Evolutionary conservation across 2,113 vertebrate genomes (phyloP), one percentile per base, ranked within the genome.

Genomic region (Takifugu bimaculatus): DNA sequence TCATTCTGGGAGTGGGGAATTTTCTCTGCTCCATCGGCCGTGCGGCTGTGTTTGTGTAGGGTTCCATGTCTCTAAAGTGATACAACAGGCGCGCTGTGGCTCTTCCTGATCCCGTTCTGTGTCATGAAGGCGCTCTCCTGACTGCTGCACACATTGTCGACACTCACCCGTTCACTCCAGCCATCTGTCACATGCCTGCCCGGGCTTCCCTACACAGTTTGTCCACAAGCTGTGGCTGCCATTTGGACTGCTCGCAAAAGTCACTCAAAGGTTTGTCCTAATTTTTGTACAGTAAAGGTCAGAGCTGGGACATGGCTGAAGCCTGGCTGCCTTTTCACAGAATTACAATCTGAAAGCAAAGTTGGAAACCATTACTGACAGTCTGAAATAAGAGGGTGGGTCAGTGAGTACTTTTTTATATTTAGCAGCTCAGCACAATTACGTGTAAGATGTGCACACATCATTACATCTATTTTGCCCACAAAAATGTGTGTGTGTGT

Each of bases 181-280:
- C 89, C 88, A 89, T 89, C 87, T 90, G 88, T 76, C 74, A 26
- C 68, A 39, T 69, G 72, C 75, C 70, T 63, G 67, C 64, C 62
- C 39, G 55, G 82, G 62, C 71, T 81, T 83, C 71, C 75, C 72
- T 68, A 48, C 77, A 57, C 77, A 74, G 60, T 82, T 74, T 86
- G 79, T 80, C 82, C 81, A 86, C 82, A 82, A 83, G 81, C 84
- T 83, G 82, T 64, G 62, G 66, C 68, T 70, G 78, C 79, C 84
- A 77, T 86, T 86, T 88, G 83, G 51, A 78, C 77, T 11, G 29
- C 57, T 54, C 52, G 26, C 71, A 75, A 75, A 78, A 79, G 70
- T 68, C 79, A 68, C 63, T 68, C 6, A 3, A 68, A 77, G 74
- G 69, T 75, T 80, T 78, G 72, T 83, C 74, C 75, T 72, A 29